These are phyloP conservation scores for Promerops cafer DNA, from an alignment of 2,113 vertebrate species.

Conservation along the genomic window DNA sequence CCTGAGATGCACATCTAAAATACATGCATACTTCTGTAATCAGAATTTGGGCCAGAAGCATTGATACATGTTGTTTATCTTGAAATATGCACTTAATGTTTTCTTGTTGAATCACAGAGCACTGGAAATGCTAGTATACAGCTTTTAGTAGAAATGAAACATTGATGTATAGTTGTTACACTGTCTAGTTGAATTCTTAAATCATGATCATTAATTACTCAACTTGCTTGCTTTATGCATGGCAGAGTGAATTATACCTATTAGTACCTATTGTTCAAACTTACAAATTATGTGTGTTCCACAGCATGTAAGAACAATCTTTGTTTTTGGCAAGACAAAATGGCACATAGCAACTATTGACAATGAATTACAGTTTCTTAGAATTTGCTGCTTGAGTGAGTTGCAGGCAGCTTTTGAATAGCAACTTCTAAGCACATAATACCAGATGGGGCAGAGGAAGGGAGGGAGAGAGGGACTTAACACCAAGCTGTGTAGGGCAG, in stretches of 20 bases:
- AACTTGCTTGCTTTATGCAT: slow-evolving; percentile 12
- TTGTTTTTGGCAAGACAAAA: background rate
- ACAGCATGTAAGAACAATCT: background rate
- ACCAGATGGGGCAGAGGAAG: fast-evolving
- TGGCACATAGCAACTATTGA: background rate
- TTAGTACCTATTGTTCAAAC: background rate
- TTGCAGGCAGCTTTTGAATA: background rate
- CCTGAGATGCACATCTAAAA: background rate
- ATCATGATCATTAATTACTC: slow-evolving; percentile 25
- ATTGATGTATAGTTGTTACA: background rate
- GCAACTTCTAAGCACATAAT: background rate
- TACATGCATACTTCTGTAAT: background rate
- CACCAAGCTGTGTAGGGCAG: background rate
- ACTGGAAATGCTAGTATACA: background rate
- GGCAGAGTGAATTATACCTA: slow-evolving; percentile 40
- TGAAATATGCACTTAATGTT: background rate
- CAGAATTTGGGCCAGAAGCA: background rate
- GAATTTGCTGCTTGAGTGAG: background rate
- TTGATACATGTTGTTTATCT: background rate
- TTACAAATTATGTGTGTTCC: background rate
- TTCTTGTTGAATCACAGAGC: background rate
- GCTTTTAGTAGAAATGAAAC: background rate
- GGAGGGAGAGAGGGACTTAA: fast-evolving
- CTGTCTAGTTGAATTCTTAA: background rate
- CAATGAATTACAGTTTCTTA: background rate